A percentile compares a stretch with the other conserved stretches of the same genome.
Conservation (phyloP, 2,888 invertebrate species). For the Proisotoma minuta region DNA sequence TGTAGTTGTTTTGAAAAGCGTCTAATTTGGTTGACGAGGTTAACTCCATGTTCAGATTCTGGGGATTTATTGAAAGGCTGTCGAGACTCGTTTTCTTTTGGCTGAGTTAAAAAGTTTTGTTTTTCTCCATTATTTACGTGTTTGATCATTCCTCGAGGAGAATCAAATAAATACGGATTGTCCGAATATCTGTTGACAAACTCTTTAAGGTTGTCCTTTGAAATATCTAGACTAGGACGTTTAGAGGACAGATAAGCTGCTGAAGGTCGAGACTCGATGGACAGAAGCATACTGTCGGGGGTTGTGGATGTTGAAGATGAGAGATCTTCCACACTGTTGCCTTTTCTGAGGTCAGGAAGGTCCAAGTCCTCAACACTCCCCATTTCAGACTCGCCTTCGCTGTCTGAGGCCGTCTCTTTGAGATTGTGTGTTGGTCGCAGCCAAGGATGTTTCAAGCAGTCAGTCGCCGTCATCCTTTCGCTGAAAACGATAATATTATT, state of each 20-base stretch:
- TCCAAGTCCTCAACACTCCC: conserved; percentile 6
- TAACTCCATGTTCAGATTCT: conserved; percentile 25
- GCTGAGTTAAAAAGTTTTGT: background rate
- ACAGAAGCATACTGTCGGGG: conserved; percentile 9
- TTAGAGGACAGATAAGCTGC: conserved; percentile 19
- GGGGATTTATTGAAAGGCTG: background rate
- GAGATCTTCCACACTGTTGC: background rate
- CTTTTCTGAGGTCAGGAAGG: conserved; percentile 3
- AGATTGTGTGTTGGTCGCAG: conserved; percentile 50
- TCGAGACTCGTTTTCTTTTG: background rate
- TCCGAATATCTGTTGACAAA: conserved; percentile 86
- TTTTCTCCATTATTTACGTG: conserved; percentile 29
- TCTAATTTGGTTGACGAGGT: conserved; percentile 46
- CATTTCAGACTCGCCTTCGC: conserved; percentile 8
- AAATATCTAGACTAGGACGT: conserved; percentile 47
- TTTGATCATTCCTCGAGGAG: conserved; percentile 45
- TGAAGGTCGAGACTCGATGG: background rate
- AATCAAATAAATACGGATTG: conserved; percentile 77
- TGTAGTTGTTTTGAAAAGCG: conserved; percentile 47
- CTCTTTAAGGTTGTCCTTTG: conserved; percentile 76
- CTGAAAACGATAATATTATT: too few species aligned
- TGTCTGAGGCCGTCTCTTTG: background rate
- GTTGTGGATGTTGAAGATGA: conserved; percentile 1
- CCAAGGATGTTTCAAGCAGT: conserved; percentile 76
- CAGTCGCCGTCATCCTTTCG: conserved; percentile 65